phyloP scores from a whole-genome alignment of 2,797 vertebrate genomes.

The Manis javanica region DNA sequence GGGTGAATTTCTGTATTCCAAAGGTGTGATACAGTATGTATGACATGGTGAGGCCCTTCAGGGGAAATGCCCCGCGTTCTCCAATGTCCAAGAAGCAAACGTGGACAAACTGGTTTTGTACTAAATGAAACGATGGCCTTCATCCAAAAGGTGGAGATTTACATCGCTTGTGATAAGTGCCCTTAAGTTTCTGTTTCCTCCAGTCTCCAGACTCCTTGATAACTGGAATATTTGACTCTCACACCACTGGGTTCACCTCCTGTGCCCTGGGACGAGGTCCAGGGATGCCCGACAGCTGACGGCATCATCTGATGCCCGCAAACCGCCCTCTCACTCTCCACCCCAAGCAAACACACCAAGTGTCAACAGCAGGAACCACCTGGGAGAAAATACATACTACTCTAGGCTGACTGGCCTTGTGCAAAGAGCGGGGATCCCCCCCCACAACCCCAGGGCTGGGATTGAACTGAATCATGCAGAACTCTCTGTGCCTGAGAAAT shows the following conservation, averaged over 20 bases:
- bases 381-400: not conserved
- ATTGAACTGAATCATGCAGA: not conserved
- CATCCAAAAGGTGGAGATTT: not conserved
- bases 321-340: accelerated
- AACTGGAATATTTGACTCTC: not conserved
- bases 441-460: not conserved
- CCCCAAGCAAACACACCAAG: accelerated
- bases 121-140: not conserved
- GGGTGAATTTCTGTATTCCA: not conserved
- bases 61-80: not conserved
- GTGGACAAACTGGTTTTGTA: not conserved
- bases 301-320: accelerated
- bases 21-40: not conserved
- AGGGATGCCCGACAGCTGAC: not conserved
- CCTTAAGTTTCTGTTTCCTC: not conserved
- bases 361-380: not conserved
- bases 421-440: not conserved
- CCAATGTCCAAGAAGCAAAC: not conserved
- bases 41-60: not conserved
- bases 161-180: not conserved
- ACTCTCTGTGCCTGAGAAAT: accelerated
- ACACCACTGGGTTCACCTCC: not conserved
- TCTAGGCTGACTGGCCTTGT: accelerated
- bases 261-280: not conserved
- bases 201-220: not conserved